Evolutionary conservation across 2,888 invertebrate genomes (phyloP).

Genomic region (Mesochorus sp.): DNA sequence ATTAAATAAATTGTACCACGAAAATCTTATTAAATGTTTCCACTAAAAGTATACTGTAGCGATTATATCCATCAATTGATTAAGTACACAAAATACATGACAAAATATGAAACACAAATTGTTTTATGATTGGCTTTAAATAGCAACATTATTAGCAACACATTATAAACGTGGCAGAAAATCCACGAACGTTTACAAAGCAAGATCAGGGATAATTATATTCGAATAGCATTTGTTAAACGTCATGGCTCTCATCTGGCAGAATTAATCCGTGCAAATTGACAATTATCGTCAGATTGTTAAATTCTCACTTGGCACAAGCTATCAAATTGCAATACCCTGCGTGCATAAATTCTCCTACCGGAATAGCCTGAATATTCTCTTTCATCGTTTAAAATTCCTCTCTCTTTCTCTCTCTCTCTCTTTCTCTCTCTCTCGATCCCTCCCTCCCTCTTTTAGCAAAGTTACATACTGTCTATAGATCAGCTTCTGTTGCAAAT

Average conservation of each 20-base stretch:
- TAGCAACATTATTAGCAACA: too few species aligned
- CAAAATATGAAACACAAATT: too few species aligned
- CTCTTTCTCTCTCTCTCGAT: not conserved
- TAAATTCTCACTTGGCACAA: slow-evolving; percentile 3
- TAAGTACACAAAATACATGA: too few species aligned
- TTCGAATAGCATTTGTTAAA: slow-evolving; percentile 4
- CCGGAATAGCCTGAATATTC: not conserved
- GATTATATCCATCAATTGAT: too few species aligned
- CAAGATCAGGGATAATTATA: slow-evolving; percentile 15
- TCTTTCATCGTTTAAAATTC: slow-evolving; percentile 3
- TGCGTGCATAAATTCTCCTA: not conserved
- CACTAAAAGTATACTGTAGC: too few species aligned
- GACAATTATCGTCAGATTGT: slow-evolving; percentile 34
- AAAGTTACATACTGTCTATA: too few species aligned
- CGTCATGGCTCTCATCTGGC: slow-evolving; percentile 9
- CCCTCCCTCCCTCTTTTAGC: too few species aligned
- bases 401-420: not conserved
- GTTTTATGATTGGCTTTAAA: too few species aligned
- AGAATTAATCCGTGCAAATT: slow-evolving; percentile 21
- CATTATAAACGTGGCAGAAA: too few species aligned
- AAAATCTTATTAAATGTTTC: too few species aligned
- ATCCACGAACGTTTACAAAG: too few species aligned
- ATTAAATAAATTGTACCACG: too few species aligned
- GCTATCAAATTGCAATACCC: not conserved
- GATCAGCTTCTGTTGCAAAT: not conserved